A percentile compares a stretch with the other conserved stretches of the same genome.
phyloP scores from a whole-genome alignment of 1,140 invertebrate genomes.

The Coenobita brevimanus region DNA sequence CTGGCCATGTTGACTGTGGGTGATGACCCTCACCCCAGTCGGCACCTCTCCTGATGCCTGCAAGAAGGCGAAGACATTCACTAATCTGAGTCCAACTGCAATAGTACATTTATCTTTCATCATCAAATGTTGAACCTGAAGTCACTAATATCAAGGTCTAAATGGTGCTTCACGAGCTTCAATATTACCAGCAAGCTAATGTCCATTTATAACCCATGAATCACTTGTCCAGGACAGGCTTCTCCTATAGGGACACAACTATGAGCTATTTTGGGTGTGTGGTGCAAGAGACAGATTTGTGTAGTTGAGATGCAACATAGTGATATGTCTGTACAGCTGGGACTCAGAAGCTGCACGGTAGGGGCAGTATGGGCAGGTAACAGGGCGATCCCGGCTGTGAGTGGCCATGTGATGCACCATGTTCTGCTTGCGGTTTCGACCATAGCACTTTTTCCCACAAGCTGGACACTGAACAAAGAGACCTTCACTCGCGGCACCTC shows the following conservation, averaged over 20 bases:
- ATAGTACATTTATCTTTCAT: conserved; percentile 25
- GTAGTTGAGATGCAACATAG: conserved; percentile 61
- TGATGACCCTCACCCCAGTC: conserved; percentile 47
- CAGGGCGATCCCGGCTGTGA: conserved; percentile 64
- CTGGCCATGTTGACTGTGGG: conserved; percentile 49
- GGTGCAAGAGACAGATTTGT: conserved; percentile 32
- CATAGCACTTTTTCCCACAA: conserved; percentile 69
- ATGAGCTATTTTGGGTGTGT: conserved; percentile 24
- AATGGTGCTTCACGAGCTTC: neutral
- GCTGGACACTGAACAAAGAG: conserved; percentile 66
- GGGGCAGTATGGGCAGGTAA: conserved; percentile 65
- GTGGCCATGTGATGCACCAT: conserved; percentile 69
- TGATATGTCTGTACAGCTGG: conserved; percentile 66
- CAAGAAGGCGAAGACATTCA: conserved; percentile 66
- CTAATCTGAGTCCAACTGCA: conserved; percentile 54
- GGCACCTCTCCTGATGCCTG: conserved; percentile 63
- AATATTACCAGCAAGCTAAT: conserved; percentile 38
- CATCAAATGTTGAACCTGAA: conserved; percentile 13
- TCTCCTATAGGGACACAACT: neutral
- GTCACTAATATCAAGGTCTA: neutral
- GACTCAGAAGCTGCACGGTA: conserved; percentile 63
- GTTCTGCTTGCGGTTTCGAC: conserved; percentile 69
- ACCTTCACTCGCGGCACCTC: conserved; percentile 45
- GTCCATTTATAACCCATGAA: neutral
- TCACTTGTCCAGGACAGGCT: neutral